Evolutionary conservation across 1,140 invertebrate species (phyloP).

Genomic region (Spodoptera frugiperda): DNA sequence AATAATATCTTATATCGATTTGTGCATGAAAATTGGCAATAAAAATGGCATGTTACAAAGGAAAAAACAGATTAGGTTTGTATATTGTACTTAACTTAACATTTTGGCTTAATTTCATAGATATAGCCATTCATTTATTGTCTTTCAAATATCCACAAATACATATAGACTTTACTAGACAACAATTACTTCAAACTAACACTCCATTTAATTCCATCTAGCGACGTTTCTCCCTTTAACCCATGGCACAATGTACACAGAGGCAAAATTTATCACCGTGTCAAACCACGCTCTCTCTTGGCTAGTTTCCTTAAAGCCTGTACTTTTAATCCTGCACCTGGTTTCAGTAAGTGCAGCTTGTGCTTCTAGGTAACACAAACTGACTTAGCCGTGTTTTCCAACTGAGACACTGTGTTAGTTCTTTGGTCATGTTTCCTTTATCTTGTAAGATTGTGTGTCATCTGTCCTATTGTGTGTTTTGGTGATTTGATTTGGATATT

Average conservation of each 20-base stretch:
- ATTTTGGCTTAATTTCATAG: too few species aligned
- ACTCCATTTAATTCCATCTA: background rate
- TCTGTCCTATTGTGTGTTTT: too few species aligned
- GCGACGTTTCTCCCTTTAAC: background rate
- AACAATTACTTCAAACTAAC: too few species aligned
- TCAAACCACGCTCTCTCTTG: conserved; percentile 6
- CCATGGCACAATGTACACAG: conserved; percentile 2
- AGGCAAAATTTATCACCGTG: conserved; percentile 13
- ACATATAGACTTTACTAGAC: background rate
- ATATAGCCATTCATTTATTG: too few species aligned
- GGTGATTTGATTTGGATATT: too few species aligned
- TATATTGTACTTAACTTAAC: too few species aligned
- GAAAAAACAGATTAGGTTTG: too few species aligned
- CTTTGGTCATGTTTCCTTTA: conserved; percentile 2
- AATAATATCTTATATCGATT: too few species aligned
- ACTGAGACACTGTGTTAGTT: conserved; percentile 21
- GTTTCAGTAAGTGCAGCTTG: conserved; percentile 63
- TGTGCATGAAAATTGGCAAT: too few species aligned
- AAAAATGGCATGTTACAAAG: too few species aligned
- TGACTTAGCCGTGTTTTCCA: conserved; percentile 33
- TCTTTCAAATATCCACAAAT: background rate
- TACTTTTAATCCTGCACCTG: conserved; percentile 72
- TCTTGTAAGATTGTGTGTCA: background rate
- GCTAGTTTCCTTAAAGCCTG: conserved; percentile 51
- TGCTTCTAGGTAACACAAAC: conserved; percentile 26